Percentiles rank a stretch among this genome's conserved stretches.
Conservation (phyloP, 1,140 invertebrate species). For the Mya arenaria region DNA sequence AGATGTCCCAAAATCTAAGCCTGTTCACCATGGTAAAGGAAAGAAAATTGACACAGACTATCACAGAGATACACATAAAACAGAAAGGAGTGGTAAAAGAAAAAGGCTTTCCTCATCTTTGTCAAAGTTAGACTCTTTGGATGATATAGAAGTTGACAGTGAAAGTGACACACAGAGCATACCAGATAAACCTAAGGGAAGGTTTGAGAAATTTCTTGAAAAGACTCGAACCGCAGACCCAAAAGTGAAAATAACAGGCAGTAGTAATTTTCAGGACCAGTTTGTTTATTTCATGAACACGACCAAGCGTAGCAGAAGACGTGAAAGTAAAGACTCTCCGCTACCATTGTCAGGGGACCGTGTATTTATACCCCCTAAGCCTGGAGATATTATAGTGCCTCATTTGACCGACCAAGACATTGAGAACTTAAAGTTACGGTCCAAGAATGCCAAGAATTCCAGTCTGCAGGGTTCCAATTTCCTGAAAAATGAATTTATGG, state of each 20-base stretch:
- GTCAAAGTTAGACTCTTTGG: conserved; percentile 10
- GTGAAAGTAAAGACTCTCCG: conserved; percentile 60
- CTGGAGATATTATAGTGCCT: conserved; percentile 75
- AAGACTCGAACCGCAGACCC: conserved; percentile 63
- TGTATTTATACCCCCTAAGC: conserved; percentile 70
- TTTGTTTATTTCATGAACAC: conserved; percentile 78
- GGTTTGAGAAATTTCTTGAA: conserved; percentile 65
- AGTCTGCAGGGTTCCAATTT: conserved; percentile 8
- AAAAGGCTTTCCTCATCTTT: conserved; percentile 13
- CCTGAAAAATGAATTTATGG: conserved; percentile 51
- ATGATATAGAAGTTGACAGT: conserved; percentile 35
- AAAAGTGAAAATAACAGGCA: conserved; percentile 77
- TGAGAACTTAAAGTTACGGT: conserved; percentile 66
- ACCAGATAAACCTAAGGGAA: conserved; percentile 54
- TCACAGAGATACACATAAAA: neutral
- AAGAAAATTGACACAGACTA: conserved; percentile 4
- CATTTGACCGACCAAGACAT: conserved; percentile 77
- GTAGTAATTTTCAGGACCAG: conserved; percentile 72
- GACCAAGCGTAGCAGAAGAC: conserved; percentile 66
- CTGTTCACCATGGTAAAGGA: conserved; percentile 20
- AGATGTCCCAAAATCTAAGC: conserved; percentile 6
- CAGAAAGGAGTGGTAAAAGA: conserved; percentile 23
- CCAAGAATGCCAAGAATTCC: conserved; percentile 35
- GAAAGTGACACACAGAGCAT: conserved; percentile 44
- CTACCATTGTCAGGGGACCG: conserved; percentile 47